Conservation (phyloP, 2,797 vertebrate species). For the Parauchenoglanis punctatus region DNA sequence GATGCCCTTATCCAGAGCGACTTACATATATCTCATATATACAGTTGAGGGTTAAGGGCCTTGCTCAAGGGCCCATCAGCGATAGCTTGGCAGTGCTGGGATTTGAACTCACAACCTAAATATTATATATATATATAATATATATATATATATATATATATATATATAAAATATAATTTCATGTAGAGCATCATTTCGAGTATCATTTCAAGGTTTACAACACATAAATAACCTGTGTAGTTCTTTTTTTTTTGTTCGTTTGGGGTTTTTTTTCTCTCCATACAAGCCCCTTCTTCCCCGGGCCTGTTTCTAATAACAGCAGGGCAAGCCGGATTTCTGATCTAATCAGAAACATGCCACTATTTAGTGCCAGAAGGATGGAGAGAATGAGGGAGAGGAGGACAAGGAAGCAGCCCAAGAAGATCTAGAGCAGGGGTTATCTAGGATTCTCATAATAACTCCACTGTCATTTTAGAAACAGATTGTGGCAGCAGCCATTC, state of each 20-base stretch:
- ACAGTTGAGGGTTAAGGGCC: too few species aligned
- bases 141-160: too few species aligned
- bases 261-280: slow-evolving; percentile 46
- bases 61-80: too few species aligned
- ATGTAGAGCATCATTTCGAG: neutral
- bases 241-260: slow-evolving; percentile 40
- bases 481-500: neutral
- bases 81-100: too few species aligned
- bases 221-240: neutral
- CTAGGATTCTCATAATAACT: slow-evolving; percentile 13
- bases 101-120: too few species aligned
- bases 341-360: slow-evolving; percentile 71
- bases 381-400: slow-evolving; percentile 18
- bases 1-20: too few species aligned
- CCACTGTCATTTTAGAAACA: neutral
- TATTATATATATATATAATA: too few species aligned
- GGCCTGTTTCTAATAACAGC: slow-evolving; percentile 71
- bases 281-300: slow-evolving; percentile 53
- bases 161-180: neutral
- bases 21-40: too few species aligned
- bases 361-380: slow-evolving; percentile 56
- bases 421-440: slow-evolving; percentile 61
- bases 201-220: neutral
- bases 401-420: slow-evolving; percentile 27
- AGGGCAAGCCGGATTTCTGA: slow-evolving; percentile 60